Conservation (phyloP, 2,113 vertebrate species). For the Brachypteracias leptosomus region DNA sequence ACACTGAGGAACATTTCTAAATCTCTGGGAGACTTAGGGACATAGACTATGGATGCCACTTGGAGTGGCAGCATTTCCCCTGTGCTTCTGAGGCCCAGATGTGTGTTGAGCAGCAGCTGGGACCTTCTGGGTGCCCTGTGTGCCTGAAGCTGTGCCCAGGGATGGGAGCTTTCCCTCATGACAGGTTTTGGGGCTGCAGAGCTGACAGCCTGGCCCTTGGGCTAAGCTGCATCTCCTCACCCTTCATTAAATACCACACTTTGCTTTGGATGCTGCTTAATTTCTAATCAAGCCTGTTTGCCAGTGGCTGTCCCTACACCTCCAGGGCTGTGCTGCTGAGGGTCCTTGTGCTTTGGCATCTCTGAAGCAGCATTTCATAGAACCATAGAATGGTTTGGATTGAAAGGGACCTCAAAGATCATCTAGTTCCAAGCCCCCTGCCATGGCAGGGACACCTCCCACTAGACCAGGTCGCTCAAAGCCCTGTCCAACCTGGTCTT, state of each 20-base stretch:
- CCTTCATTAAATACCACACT: not conserved
- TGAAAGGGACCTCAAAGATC: too few species aligned
- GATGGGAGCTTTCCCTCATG: not conserved
- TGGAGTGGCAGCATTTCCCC: not conserved
- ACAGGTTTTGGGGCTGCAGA: not conserved
- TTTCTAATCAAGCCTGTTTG: not conserved
- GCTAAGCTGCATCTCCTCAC: not conserved
- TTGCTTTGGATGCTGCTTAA: not conserved
- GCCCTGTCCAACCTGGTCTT: too few species aligned
- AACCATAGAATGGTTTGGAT: too few species aligned
- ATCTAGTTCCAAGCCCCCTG: too few species aligned
- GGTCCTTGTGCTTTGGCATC: not conserved
- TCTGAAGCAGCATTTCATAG: not conserved
- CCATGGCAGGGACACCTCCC: too few species aligned
- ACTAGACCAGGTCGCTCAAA: too few species aligned
- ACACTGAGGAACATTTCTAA: not conserved
- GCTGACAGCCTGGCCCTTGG: not conserved
- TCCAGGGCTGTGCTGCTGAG: not conserved
- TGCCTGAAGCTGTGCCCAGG: not conserved
- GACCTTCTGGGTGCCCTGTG: not conserved
- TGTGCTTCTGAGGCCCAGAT: not conserved
- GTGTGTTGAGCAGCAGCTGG: not conserved
- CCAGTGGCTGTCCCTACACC: fast-evolving
- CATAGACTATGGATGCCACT: not conserved
- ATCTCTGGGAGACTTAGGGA: not conserved